These are phyloP conservation scores for Sebastes matsubarae DNA, from an alignment of 2,797 vertebrate species.

Conservation along the genomic window DNA sequence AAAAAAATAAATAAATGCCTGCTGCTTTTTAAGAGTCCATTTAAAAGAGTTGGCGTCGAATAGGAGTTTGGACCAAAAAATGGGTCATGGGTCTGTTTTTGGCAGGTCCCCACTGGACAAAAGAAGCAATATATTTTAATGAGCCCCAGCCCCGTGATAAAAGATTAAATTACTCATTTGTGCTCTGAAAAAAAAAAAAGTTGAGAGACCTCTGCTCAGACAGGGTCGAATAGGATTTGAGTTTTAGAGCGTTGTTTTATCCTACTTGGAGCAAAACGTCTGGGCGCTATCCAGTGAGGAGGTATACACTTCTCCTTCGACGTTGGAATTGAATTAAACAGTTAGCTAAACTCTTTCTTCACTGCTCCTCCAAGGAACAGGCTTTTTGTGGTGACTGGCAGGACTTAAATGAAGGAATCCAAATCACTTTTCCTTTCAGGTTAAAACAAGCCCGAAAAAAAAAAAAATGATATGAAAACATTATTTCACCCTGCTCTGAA, in stretches of 20 bases:
- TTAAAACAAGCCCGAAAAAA: constrained; percentile 4
- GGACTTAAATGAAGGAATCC: constrained; percentile 7
- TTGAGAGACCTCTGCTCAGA: constrained; percentile 11
- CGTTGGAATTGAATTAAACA: constrained; percentile 5
- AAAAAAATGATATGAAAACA: constrained; percentile 31
- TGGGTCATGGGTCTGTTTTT: constrained; percentile 55
- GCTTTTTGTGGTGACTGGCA: not conserved
- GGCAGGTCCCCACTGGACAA: constrained; percentile 48
- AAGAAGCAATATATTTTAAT: constrained; percentile 69
- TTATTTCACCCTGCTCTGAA: not conserved
- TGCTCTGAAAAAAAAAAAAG: constrained; percentile 32
- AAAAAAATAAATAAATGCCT: not conserved
- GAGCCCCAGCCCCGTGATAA: constrained; percentile 50
- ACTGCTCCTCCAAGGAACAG: not conserved
- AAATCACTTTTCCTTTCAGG: constrained; percentile 38
- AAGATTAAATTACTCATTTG: constrained; percentile 68
- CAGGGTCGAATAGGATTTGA: constrained; percentile 25
- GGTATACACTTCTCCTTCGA: not conserved
- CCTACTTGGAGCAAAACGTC: constrained; percentile 20
- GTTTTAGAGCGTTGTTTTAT: constrained; percentile 35
- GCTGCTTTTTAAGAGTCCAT: constrained; percentile 24
- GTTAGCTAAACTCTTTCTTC: not conserved
- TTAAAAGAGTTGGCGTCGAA: constrained; percentile 28
- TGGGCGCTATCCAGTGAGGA: not conserved
- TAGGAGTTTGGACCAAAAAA: constrained; percentile 25